Evolutionary conservation across 1,140 invertebrate species (phyloP).

Genomic region (Neoseiulus cucumeris): DNA sequence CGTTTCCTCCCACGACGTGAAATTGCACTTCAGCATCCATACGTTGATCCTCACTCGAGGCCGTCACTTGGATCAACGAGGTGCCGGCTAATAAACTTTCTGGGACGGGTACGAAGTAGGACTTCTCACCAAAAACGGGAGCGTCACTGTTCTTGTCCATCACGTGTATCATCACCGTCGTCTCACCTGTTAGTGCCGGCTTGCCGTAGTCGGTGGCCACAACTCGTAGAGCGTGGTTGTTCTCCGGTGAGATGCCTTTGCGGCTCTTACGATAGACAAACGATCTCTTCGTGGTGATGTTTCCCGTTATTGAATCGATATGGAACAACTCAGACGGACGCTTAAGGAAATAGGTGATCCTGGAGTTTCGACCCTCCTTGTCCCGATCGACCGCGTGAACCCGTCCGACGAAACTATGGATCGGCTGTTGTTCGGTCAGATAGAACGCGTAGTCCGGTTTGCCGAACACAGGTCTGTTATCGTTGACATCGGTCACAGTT

Average conservation of each 20-base stretch:
- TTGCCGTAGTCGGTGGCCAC: constrained; percentile 78
- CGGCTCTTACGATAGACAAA: constrained; percentile 38
- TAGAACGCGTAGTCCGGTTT: constrained; percentile 68
- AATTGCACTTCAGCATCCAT: constrained; percentile 54
- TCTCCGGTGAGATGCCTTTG: constrained; percentile 55
- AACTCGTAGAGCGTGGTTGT: constrained; percentile 60
- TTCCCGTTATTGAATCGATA: constrained; percentile 69
- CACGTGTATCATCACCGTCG: constrained; percentile 60
- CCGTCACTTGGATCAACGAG: constrained; percentile 41
- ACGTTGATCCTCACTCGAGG: constrained; percentile 53
- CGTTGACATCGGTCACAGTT: constrained; percentile 82
- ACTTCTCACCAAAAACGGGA: constrained; percentile 48
- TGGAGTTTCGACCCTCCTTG: constrained; percentile 79
- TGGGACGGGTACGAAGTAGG: constrained; percentile 60
- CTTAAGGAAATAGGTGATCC: constrained; percentile 71
- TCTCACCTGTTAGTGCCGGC: constrained; percentile 65
- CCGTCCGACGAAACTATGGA: constrained; percentile 48
- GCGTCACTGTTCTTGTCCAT: constrained; percentile 75
- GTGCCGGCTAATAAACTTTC: constrained; percentile 47
- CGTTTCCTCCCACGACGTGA: constrained; percentile 41
- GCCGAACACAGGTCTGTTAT: constrained; percentile 77
- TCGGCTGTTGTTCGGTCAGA: constrained; percentile 55
- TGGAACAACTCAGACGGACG: constrained; percentile 73
- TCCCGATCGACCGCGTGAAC: constrained; percentile 68
- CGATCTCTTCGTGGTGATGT: constrained; percentile 60